phyloP scores from a whole-genome alignment of 2,888 invertebrate genomes.

The Diarsia rubi region DNA sequence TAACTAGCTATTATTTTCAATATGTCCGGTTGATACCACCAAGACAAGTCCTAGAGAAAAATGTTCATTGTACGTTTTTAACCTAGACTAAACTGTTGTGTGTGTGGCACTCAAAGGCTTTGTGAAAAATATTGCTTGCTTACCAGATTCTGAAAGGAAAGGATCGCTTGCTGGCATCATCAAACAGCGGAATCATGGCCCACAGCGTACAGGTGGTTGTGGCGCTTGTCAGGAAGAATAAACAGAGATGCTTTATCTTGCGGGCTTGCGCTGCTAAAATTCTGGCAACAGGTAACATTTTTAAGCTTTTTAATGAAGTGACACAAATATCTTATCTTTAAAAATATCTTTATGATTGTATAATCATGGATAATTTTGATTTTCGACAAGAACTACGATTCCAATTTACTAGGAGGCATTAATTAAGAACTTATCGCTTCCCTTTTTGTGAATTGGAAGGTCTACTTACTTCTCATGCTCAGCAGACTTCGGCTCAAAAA shows the following conservation, averaged over 20 bases:
- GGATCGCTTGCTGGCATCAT: conserved; percentile 73
- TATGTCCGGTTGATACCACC: too few species aligned
- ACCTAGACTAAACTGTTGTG: not conserved
- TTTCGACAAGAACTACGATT: not conserved
- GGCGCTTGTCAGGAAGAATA: conserved; percentile 80
- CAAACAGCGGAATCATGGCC: conserved; percentile 83
- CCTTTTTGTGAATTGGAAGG: not conserved
- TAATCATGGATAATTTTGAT: not conserved
- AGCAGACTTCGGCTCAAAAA: conserved; percentile 74
- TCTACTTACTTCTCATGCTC: conserved; percentile 78
- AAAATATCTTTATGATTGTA: not conserved
- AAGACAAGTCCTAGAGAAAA: too few species aligned
- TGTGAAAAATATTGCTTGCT: conserved; percentile 48
- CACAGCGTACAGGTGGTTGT: conserved; percentile 80
- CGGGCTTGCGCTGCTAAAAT: conserved; percentile 73
- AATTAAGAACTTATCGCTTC: not conserved
- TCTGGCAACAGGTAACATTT: conserved; percentile 65
- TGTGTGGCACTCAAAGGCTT: not conserved
- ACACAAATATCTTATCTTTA: not conserved
- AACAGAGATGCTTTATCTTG: conserved; percentile 77
- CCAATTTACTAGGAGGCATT: not conserved
- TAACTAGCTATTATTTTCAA: not conserved
- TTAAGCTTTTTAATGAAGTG: not conserved
- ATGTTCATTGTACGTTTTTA: not conserved
- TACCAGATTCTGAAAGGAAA: conserved; percentile 87